Evolutionary conservation across 2,888 invertebrate species (phyloP), one percentile per base, ranked within the genome.

Genomic region (Chelonus formosanus): DNA sequence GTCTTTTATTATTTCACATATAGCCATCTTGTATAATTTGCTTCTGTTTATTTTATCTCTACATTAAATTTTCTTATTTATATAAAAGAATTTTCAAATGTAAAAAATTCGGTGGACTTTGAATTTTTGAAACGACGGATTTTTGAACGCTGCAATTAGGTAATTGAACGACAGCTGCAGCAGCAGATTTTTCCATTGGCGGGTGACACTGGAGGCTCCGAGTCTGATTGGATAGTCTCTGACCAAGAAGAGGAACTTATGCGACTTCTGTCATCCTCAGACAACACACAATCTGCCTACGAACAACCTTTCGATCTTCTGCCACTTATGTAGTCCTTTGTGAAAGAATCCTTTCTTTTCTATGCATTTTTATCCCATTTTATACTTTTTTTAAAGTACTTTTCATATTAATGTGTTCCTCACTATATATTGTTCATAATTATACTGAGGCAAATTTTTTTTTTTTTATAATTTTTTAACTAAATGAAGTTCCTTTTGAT

Each of bases 201-300:
- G 75, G 76, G 78, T 67, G 76, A 80, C 74, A 74, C 80, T 69
- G 80, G 86, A 71, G 91, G 90, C 83, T 91, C 91, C 40, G 91
- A 91, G 83, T 90, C 90, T 55, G 92, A 92, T 81, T 88, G 91
- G 86, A 90, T 91, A 86, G 89, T 90, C 81, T 92, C 92, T 31
- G 92, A 92, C 81, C 91, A 92, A 84, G 92, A 92, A 80, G 92
- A 92, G 73, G 92, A 92, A 84, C 86, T 92, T 57, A 86, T 92
- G 76, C 90, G 90, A 76, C 89, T 92, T 76, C 86, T 92, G 75
- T 91, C 91, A 85, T 90, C 74, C 74, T 78, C 74, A 72, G 82
- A 82, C 75, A 80, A 73, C 78, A 80, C 77, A 76, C 81, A 81
- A 67, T 78, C 79, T 64, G 71, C 73, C 69, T 78, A 40, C 40